Base-by-base conservation (phyloP, 2,888 invertebrate genomes). In the Azorinus chamasolen region DNA sequence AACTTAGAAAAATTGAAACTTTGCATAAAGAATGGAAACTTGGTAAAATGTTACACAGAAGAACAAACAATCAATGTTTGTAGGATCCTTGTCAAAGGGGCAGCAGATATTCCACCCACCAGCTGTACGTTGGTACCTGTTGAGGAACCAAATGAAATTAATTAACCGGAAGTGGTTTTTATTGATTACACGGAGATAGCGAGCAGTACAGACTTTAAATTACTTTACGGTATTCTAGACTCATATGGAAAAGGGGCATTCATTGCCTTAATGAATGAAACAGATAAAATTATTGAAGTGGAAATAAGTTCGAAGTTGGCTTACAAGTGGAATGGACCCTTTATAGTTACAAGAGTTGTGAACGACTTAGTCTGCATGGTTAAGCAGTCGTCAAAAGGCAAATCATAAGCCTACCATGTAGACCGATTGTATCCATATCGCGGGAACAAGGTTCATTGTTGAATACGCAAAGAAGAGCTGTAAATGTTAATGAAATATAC, bases 1-100 rank as follows among this genome's bases (percentile, higher is more conserved):
- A 22, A 70, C 18, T 39, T 63, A n/a, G 62, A 70, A 46, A 54
- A 16, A 20, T 22, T 37, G n/a, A 37, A 37, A 48, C 22, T 73
- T 5, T 18, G 12, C 0, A 51, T 41, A 1, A 58, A 24, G 20
- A 25, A 58, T 14, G 50, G 50, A 16, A 41, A 25, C 1, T 18
- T 12, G 8, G 25, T 68, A 18, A 16, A 6, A n/a, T 51, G 58
- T 12, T 32, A 51, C 37, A 25, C 48, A 25, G 68, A 53, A 27
- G 59, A 46, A 20, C 27, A 59, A 51, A 27, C 45, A 0, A 24
- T 41, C 12, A n/a, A 16, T 1, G 45, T 59, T n/a, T 68, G 58
- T n/a, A 18, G 68, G 20, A 53, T 68, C 27, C 39, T 27, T 12
- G 45, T 68, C 6, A 39, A 53, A 32, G 53, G 51, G 24, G 46